phyloP scores from a whole-genome alignment of 1,140 invertebrate genomes.

The Pachypsylla venusta region DNA sequence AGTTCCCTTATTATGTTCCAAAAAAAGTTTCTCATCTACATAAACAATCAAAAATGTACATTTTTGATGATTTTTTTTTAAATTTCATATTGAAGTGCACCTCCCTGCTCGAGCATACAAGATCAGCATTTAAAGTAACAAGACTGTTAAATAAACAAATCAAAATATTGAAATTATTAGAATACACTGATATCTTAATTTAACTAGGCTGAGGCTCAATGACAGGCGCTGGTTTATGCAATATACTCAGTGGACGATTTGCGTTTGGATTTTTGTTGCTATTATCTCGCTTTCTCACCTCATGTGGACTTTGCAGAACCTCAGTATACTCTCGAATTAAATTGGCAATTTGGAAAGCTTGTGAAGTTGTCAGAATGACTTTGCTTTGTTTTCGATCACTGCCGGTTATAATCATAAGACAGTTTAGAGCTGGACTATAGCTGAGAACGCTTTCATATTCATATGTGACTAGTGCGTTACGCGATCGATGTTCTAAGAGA shows the following conservation, averaged over 20 bases:
- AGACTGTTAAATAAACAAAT: neutral
- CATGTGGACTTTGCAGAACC: conserved; percentile 40
- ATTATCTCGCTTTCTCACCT: conserved; percentile 23
- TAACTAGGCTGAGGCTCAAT: conserved; percentile 38
- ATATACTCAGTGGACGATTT: conserved; percentile 35
- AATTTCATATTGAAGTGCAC: too few relatives aligned
- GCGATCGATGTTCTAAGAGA: conserved; percentile 69
- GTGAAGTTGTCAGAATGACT: conserved; percentile 71
- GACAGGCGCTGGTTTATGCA: conserved; percentile 38
- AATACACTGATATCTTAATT: neutral
- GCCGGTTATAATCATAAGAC: conserved; percentile 78
- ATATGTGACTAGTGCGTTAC: conserved; percentile 75
- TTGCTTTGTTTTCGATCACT: conserved; percentile 78
- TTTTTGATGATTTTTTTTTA: too few relatives aligned
- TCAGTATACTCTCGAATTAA: conserved; percentile 84
- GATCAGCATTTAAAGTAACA: too few relatives aligned
- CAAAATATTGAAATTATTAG: neutral
- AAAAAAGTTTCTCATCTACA: too few relatives aligned
- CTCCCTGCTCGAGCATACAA: too few relatives aligned
- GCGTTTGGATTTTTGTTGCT: conserved; percentile 24
- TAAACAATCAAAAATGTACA: too few relatives aligned
- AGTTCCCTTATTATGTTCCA: too few relatives aligned
- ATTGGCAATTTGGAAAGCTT: conserved; percentile 87
- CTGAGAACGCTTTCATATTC: conserved; percentile 74
- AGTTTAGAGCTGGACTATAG: conserved; percentile 75